A percentile compares a stretch with the other conserved stretches of the same genome.
phyloP scores from a whole-genome alignment of 1,140 invertebrate species.

The Heliconius melpomene region DNA sequence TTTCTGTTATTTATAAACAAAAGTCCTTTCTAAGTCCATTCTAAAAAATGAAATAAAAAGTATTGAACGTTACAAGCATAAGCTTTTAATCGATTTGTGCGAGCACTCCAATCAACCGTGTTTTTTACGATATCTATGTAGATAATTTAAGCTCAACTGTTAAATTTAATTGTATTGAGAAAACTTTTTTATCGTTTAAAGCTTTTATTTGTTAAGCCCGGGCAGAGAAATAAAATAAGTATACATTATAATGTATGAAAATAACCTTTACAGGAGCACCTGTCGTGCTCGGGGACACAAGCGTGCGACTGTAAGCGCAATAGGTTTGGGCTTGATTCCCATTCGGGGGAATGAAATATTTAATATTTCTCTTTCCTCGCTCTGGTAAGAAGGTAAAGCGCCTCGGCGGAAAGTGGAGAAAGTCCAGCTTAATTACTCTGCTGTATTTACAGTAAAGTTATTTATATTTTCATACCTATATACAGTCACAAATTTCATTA shows the following conservation, averaged over 20 bases:
- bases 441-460: background rate
- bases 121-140: background rate
- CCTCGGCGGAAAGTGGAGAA: too few species aligned
- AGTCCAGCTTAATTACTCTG: too few species aligned
- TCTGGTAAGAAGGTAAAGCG: too few species aligned
- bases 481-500: background rate
- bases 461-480: background rate
- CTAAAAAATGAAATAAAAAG: background rate
- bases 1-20: background rate
- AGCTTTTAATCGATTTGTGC: constrained; percentile 1
- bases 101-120: background rate
- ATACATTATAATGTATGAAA: background rate
- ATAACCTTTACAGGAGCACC: too few species aligned
- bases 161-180: background rate
- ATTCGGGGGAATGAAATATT: too few species aligned
- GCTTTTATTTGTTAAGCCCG: background rate
- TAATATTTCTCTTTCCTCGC: too few species aligned
- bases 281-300: too few species aligned
- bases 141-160: background rate
- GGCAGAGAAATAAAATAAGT: background rate
- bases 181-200: background rate
- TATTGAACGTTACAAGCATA: background rate
- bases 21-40: background rate
- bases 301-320: too few species aligned
- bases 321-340: too few species aligned